These are phyloP conservation scores for Telenomus remus DNA, from an alignment of 1,140 invertebrate species.

Conservation along the genomic window DNA sequence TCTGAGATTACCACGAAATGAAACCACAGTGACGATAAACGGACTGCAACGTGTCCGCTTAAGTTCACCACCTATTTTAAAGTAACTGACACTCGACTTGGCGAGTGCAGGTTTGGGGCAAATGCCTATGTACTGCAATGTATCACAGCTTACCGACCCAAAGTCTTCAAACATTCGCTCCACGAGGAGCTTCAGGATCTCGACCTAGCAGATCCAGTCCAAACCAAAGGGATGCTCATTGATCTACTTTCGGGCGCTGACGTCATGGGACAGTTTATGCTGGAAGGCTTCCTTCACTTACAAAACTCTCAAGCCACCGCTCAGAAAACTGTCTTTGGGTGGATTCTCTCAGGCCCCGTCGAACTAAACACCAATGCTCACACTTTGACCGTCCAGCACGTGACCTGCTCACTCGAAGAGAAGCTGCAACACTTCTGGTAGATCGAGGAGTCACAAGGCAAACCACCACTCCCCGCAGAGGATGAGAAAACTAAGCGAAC, in stretches of 20 bases:
- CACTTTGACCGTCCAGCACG: too few species aligned
- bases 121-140: neutral
- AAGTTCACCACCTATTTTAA: too few species aligned
- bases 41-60: neutral
- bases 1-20: neutral
- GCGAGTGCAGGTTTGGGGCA: too few species aligned
- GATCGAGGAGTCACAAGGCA: neutral
- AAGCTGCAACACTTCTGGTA: neutral
- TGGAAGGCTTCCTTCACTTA: neutral
- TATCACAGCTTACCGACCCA: neutral
- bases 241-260: neutral
- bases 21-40: neutral
- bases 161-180: neutral
- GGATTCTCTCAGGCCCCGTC: neutral
- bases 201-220: neutral
- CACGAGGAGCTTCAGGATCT: neutral
- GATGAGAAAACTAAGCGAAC: neutral
- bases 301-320: neutral
- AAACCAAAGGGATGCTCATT: neutral
- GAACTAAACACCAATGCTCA: neutral
- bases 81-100: too few species aligned
- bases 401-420: too few species aligned
- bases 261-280: neutral
- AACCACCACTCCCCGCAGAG: neutral
- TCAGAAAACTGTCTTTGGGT: neutral